Base-by-base conservation (phyloP, 2,888 invertebrate species). In the Chymomyza procnemis region DNA sequence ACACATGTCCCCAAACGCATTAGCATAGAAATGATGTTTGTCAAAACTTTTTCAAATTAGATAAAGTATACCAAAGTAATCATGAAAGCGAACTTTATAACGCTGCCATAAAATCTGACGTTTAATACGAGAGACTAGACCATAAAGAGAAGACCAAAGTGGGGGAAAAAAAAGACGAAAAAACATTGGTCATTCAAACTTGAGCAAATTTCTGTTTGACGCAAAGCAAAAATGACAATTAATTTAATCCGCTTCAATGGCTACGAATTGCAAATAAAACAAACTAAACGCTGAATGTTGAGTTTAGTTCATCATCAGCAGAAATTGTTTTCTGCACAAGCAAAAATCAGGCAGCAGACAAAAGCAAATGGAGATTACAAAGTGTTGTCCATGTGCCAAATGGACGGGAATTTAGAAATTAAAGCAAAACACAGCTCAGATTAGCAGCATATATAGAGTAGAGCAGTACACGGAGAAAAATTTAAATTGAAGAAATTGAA, bases 401-500 rank as follows among this genome's bases (percentile, higher is more conserved):
- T 74, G 71, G 60, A 75, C 76, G 70, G 79, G 75, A 88, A 78
- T 79, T 76, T 79, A 71, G 74, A 85, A 77, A 78, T 84, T 86
- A 74, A 76, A 78, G 78, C 85, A 78, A 85, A 87, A 85, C 87
- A 87, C 78, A 87, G 76, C 56, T 30, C 69, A 83, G 85, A 87
- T 85, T 87, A 87, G 80, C 78, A 82, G 74, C 76, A 71, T 79
- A 79, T 70, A 85, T 64, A n/a, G n/a, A n/a, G n/a, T n/a, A n/a
- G n/a, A n/a, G n/a, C 48, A 62, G 57, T 18, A 60, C 19, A 47
- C 55, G 21, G 65, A 63, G 34, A 60, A 46, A 69, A 64, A 50
- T 46, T 4, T 1, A 4, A 22, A 4, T 9, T 41, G n/a, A n/a
- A n/a, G 48, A 69, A 64, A 50, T 46, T 4, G 3, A 4, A 22